Base-by-base conservation (phyloP, 2,888 invertebrate species). In the Endomychus coccineus region DNA sequence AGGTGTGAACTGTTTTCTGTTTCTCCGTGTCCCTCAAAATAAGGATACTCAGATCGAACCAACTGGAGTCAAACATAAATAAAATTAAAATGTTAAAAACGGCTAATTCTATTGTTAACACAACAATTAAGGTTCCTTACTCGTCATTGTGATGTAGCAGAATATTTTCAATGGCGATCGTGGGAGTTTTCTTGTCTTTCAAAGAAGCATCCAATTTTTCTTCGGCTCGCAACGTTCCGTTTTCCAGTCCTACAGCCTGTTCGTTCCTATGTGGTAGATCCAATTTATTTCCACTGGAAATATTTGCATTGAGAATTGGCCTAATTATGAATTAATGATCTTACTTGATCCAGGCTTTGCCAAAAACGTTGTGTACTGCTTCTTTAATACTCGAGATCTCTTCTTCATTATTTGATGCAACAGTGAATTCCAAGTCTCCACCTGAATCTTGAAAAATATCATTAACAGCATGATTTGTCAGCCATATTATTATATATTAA, bases 241-340 rank as follows among this genome's bases (percentile, higher is more conserved):
- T 76, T 11, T 79, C 78, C 61, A 82, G 85, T 4, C 88, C 87
- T 1, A 88, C 80, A 1, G 87, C 83, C 59, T 87, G 86, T 0
- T 70, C 71, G 2, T 85, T 84, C 27, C 82, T 74, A 28, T 72
- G 76, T 14, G 71, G 70, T 25, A 73, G 67, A 44, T 78, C 75
- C 0, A 78, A 73, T 32, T 73, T 62, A 30, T 76, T 65, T 1
- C 83, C 83, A 34, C 81, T 82, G 55, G n/a, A 56, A 59, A 43
- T n/a, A 19, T 19, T 19, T n/a, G n/a, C n/a, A n/a, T 7, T 14
- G 14, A 13, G 10, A n/a, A 11, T 25, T 25, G 10, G 6, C 27
- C 10, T 25, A n/a, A 6, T 25, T 25, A 11, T 19, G 21, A 19
- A 19, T 19, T 19, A 19, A n/a, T 7, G 6, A 19, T 7, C 21